Evolutionary conservation across 2,888 invertebrate genomes (phyloP).

Genomic region (Orthonychiurus folsomi): DNA sequence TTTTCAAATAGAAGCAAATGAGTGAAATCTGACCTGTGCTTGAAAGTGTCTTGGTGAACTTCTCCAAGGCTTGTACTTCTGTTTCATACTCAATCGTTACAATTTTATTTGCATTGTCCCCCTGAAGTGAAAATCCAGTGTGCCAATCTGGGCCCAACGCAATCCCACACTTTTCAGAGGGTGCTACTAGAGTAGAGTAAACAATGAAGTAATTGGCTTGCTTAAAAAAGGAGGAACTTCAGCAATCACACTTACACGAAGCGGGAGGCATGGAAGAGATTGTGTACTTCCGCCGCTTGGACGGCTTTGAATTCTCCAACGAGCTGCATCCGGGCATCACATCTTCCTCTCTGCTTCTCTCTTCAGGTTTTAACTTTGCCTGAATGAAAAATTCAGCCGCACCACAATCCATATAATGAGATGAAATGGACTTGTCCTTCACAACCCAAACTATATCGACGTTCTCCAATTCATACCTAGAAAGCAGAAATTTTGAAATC

Average conservation of each 20-base stretch:
- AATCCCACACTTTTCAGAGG: constrained; percentile 53
- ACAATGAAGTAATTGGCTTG: neutral
- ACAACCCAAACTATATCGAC: constrained; percentile 87
- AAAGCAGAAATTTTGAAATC: neutral
- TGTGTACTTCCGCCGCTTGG: neutral
- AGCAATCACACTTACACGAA: neutral
- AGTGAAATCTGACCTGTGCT: no score
- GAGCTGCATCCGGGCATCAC: neutral
- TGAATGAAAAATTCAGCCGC: constrained; percentile 54
- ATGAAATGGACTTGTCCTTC: constrained; percentile 82
- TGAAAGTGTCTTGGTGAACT: no score
- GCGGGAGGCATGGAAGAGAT: neutral
- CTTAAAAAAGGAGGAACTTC: no score
- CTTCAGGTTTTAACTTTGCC: neutral
- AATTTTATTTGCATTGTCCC: constrained; percentile 47
- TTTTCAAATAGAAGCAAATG: no score
- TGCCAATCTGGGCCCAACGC: constrained; percentile 98
- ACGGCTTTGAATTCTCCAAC: neutral
- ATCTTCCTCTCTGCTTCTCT: neutral
- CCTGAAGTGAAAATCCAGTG: constrained; percentile 55
- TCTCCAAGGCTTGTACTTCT: constrained; percentile 43
- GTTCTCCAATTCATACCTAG: constrained; percentile 59
- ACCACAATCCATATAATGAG: constrained; percentile 90
- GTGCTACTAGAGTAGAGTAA: neutral
- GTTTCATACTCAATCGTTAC: constrained; percentile 47